Conservation (phyloP, 1,140 invertebrate species). For the Eueides isabella region DNA sequence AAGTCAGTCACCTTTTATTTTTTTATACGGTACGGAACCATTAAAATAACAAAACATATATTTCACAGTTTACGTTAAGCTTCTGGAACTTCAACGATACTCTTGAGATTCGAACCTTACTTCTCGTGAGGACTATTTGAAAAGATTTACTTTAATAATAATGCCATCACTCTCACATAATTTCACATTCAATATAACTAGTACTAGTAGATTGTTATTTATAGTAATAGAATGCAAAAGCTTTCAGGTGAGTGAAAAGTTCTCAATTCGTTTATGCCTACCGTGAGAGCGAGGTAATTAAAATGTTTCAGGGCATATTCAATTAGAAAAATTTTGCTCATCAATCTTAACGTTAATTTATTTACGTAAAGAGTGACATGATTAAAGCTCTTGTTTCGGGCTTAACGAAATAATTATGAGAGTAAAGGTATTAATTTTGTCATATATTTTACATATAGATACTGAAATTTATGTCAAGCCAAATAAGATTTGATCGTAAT, state of each 20-base stretch:
- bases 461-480: background rate
- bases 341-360: constrained; percentile 13
- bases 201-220: background rate
- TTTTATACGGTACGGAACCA: no score
- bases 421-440: background rate
- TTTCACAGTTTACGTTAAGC: background rate
- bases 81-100: background rate
- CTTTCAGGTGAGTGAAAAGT: background rate
- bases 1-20: no score
- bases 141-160: background rate
- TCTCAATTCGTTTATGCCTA: background rate
- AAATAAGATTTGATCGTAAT: background rate
- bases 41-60: background rate
- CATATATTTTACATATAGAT: background rate
- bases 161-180: background rate
- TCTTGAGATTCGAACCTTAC: background rate
- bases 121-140: background rate
- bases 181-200: background rate
- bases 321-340: constrained; percentile 15
- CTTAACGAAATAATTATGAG: background rate
- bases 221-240: background rate
- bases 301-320: constrained; percentile 13
- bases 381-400: background rate
- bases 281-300: background rate
- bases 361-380: background rate